Conservation (phyloP, 2,888 invertebrate genomes). For the Chouioia cunea region DNA sequence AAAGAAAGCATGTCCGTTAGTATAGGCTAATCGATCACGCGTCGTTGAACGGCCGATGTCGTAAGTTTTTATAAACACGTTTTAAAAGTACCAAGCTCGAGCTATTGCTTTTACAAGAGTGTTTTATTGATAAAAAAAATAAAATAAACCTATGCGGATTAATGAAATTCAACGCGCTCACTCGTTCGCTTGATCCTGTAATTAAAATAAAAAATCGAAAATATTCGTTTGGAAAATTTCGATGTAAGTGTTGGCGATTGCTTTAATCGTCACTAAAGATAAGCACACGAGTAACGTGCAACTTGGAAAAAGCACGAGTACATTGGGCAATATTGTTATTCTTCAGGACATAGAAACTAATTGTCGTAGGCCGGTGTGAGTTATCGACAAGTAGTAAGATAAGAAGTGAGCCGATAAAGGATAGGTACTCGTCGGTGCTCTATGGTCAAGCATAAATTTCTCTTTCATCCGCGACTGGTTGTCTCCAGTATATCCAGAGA, state of each 20-base stretch:
- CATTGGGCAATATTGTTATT: too few relatives aligned
- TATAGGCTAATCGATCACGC: slow-evolving; percentile 30
- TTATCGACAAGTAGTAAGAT: slow-evolving; percentile 18
- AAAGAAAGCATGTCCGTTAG: background rate
- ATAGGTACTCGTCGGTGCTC: too few relatives aligned
- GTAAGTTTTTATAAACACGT: slow-evolving; percentile 16
- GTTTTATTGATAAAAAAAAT: background rate
- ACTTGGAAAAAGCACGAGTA: too few relatives aligned
- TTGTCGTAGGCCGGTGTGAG: too few relatives aligned
- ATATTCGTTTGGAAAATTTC: too few relatives aligned
- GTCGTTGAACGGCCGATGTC: slow-evolving; percentile 16
- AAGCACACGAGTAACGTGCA: too few relatives aligned
- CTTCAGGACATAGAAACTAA: too few relatives aligned
- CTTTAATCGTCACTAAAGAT: too few relatives aligned
- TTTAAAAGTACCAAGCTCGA: background rate
- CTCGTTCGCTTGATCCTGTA: too few relatives aligned
- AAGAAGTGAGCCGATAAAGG: background rate
- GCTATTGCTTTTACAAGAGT: slow-evolving; percentile 12
- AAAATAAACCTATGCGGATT: slow-evolving; percentile 17
- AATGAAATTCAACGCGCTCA: too few relatives aligned
- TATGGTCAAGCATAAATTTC: slow-evolving; percentile 42
- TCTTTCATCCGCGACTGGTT: slow-evolving; percentile 38
- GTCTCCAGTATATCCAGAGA: background rate
- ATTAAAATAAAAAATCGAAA: slow-evolving; percentile 13
- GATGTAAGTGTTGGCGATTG: too few relatives aligned